Evolutionary conservation across 2,113 vertebrate species (phyloP).

Genomic region (Lichenostomus cassidix): DNA sequence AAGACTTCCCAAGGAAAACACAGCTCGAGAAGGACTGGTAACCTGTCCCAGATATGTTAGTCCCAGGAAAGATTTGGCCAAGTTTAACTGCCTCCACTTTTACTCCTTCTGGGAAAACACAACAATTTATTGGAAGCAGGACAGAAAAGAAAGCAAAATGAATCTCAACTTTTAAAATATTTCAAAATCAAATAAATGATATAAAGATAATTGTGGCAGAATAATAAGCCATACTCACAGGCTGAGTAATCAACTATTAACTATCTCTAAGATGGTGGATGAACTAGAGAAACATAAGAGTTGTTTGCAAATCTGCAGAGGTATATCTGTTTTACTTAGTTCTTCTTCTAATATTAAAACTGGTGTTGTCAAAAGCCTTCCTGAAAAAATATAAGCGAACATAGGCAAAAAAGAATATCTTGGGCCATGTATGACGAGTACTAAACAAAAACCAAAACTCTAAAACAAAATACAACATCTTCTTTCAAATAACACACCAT

Average conservation of each 20-base stretch:
- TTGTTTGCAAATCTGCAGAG: background rate
- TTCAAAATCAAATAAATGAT: background rate
- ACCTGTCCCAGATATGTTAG: background rate
- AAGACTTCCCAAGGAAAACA: rapidly evolving
- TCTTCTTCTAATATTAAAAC: background rate
- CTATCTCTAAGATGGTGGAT: background rate
- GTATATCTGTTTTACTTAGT: background rate
- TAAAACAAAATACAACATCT: background rate
- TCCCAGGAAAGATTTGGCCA: background rate
- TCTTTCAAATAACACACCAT: background rate
- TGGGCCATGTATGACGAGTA: background rate
- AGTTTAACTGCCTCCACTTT: background rate
- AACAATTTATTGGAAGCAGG: background rate
- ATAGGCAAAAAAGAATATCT: background rate
- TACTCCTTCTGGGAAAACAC: background rate
- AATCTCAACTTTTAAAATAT: background rate
- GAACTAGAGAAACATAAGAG: background rate
- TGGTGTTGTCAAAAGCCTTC: background rate
- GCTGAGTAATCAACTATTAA: background rate
- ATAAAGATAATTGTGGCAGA: background rate
- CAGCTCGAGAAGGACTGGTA: background rate
- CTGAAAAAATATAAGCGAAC: background rate
- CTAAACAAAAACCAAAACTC: background rate
- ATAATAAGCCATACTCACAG: background rate
- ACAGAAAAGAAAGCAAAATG: background rate